Conservation (phyloP, 37 sponge, comb jelly and placozoan species). For the Tethya wilhelma region DNA sequence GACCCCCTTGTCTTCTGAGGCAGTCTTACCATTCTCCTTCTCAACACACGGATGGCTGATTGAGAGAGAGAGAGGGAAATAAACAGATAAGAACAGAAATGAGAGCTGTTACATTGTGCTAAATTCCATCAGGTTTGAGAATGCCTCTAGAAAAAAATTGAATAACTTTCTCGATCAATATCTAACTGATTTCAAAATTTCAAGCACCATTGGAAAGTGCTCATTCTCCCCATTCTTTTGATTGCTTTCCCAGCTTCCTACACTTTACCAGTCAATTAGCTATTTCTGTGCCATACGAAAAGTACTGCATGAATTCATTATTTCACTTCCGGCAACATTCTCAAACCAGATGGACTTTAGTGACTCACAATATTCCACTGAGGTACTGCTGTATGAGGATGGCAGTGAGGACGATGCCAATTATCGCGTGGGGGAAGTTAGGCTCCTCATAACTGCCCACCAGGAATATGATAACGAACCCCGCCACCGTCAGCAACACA, state of each 20-base stretch:
- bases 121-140: neutral
- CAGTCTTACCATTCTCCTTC: conserved; percentile 38
- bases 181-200: too few relatives aligned
- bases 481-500: conserved; percentile 61
- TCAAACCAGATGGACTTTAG: neutral
- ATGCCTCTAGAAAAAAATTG: neutral
- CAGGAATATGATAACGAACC: conserved; percentile 69
- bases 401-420: conserved; percentile 67
- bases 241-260: too few relatives aligned
- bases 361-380: conserved; percentile 71
- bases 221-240: too few relatives aligned
- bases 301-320: too few relatives aligned
- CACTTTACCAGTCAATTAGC: too few relatives aligned
- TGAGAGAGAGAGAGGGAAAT: neutral
- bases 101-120: neutral
- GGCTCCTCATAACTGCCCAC: conserved; percentile 50
- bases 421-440: conserved; percentile 68
- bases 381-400: conserved; percentile 70
- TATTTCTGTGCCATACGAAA: too few relatives aligned
- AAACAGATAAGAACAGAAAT: too few relatives aligned
- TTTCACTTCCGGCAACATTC: too few relatives aligned
- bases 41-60: conserved; percentile 52
- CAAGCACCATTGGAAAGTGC: too few relatives aligned
- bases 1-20: neutral
- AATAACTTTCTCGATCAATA: too few relatives aligned